Evolutionary conservation across 1,140 invertebrate genomes (phyloP).

Genomic region (Hydropsyche tenuis): DNA sequence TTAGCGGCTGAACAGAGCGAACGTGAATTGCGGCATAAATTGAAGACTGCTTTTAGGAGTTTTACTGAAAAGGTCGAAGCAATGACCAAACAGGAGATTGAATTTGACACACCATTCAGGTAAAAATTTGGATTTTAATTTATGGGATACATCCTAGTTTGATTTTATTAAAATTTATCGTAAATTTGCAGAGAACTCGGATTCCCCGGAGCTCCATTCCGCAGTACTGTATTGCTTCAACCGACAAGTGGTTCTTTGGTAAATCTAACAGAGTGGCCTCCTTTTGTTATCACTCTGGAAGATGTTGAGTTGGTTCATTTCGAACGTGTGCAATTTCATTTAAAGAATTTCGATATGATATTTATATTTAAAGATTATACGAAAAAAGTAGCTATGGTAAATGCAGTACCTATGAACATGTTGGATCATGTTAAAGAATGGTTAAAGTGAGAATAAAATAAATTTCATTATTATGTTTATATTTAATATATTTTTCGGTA

Average conservation of each 20-base stretch:
- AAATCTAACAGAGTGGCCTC: conserved; percentile 98
- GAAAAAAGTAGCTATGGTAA: conserved; percentile 93
- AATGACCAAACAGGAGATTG: conserved; percentile 96
- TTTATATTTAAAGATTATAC: conserved; percentile 99
- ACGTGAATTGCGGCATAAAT: conserved; percentile 92
- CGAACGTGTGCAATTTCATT: conserved; percentile 97
- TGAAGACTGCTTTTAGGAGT: conserved; percentile 97
- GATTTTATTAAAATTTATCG: neutral
- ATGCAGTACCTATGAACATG: conserved; percentile 98
- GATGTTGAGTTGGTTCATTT: conserved; percentile 99
- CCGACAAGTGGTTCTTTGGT: conserved; percentile 97
- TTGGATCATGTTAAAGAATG: conserved; percentile 99
- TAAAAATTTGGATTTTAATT: conserved; percentile 41
- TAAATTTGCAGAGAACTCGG: conserved; percentile 78
- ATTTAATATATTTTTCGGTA: conserved; percentile 9
- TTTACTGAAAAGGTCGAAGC: conserved; percentile 98
- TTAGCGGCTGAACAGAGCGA: conserved; percentile 98
- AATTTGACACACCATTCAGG: conserved; percentile 97
- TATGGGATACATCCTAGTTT: neutral
- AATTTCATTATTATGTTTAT: neutral
- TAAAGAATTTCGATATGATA: conserved; percentile 99
- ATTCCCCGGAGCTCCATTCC: conserved; percentile 96
- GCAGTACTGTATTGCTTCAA: conserved; percentile 94
- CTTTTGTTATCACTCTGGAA: conserved; percentile 97
- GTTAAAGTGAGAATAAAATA: conserved; percentile 76